These are phyloP conservation scores for Zaprionus lineosus DNA, from an alignment of 2,888 invertebrate species.

Conservation along the genomic window DNA sequence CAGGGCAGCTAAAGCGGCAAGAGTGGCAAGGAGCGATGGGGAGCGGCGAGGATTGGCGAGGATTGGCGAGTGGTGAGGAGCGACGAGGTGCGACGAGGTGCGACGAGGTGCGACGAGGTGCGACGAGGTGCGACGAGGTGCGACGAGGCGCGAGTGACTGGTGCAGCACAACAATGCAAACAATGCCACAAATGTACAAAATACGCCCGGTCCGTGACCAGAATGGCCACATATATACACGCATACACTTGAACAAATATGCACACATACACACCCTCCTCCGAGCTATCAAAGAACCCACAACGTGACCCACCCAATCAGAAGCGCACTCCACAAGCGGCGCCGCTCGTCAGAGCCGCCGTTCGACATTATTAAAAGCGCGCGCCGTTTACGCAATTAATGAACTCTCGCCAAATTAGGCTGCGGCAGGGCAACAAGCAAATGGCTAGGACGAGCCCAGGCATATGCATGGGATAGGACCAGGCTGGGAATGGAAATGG, in stretches of 20 bases:
- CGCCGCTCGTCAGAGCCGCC: slow-evolving; percentile 39
- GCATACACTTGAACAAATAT: neutral
- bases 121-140: too few relatives aligned
- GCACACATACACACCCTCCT: neutral
- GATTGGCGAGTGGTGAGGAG: too few relatives aligned
- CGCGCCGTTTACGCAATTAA: slow-evolving; percentile 76
- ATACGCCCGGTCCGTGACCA: slow-evolving; percentile 54
- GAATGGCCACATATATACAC: slow-evolving; percentile 12
- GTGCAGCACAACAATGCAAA: slow-evolving; percentile 65
- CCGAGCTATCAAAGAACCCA: neutral
- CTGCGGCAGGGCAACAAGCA: slow-evolving; percentile 73
- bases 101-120: too few relatives aligned
- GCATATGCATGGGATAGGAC: too few relatives aligned
- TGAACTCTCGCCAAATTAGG: slow-evolving; percentile 77
- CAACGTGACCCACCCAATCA: too few relatives aligned
- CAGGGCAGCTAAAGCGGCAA: slow-evolving; percentile 35
- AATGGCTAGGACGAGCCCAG: slow-evolving; percentile 54
- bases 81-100: too few relatives aligned
- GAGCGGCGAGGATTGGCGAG: too few relatives aligned
- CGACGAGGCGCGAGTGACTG: too few relatives aligned
- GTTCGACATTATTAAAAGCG: slow-evolving; percentile 77
- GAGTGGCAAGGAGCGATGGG: too few relatives aligned
- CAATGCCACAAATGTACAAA: slow-evolving; percentile 75
- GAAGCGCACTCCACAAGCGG: neutral
- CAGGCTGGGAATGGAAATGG: too few relatives aligned